Conservation (phyloP, 37 sponge, comb jelly and placozoan genomes). For the Petrosia ficiformis region DNA sequence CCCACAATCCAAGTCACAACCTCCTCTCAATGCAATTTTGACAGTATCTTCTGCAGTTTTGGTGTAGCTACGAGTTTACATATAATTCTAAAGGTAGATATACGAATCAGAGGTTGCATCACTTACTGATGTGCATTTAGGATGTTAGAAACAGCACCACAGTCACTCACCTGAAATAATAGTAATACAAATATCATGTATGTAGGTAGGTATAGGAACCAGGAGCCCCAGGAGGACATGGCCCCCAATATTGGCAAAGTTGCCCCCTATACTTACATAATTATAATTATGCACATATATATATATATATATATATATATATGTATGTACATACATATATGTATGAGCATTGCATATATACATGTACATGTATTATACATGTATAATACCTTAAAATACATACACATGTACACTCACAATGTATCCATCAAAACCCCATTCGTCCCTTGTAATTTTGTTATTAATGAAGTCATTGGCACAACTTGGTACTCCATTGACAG, state of each 20-base stretch:
- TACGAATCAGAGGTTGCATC: too few species aligned
- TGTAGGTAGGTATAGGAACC: too few species aligned
- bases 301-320: too few species aligned
- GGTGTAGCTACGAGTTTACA: slow-evolving; percentile 41
- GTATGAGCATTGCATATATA: too few species aligned
- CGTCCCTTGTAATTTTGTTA: slow-evolving; percentile 55
- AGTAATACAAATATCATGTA: too few species aligned
- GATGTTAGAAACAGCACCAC: slow-evolving; percentile 74
- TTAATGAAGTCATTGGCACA: slow-evolving; percentile 67
- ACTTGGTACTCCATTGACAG: slow-evolving; percentile 77
- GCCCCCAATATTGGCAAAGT: too few species aligned
- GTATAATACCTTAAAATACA: too few species aligned
- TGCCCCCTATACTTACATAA: too few species aligned
- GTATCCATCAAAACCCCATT: slow-evolving; percentile 71
- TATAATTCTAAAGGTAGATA: too few species aligned
- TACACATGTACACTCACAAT: slow-evolving; percentile 26
- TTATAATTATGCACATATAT: too few species aligned
- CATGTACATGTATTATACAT: not conserved
- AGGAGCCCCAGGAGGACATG: too few species aligned
- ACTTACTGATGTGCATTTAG: slow-evolving; percentile 61
- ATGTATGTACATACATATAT: too few species aligned
- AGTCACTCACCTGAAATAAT: slow-evolving; percentile 85
- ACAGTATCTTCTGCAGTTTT: slow-evolving; percentile 51
- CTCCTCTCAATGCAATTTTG: slow-evolving; percentile 52
- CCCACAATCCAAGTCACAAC: slow-evolving; percentile 82